Evolutionary conservation across 2,113 vertebrate species (phyloP).

Genomic region (Uropsilus gracilis): DNA sequence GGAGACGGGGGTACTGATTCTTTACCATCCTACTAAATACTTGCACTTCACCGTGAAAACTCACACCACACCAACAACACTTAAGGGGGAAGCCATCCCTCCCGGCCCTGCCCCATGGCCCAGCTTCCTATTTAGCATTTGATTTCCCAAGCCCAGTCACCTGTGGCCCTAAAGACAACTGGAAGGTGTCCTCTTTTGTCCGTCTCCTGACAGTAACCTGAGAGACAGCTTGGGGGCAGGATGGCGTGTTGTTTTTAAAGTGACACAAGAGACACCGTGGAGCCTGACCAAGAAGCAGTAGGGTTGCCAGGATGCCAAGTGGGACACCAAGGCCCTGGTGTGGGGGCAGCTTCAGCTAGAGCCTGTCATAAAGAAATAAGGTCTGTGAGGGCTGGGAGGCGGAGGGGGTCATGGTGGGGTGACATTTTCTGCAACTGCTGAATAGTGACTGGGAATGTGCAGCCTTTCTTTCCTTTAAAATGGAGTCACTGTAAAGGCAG

Average conservation of each 20-base stretch:
- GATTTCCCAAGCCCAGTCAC: neutral
- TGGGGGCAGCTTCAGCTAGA: neutral
- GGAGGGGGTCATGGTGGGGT: neutral
- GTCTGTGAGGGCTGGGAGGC: neutral
- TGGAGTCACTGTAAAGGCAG: neutral
- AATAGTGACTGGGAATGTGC: fast-evolving
- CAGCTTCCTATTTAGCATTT: neutral
- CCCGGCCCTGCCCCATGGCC: neutral
- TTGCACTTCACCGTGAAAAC: neutral
- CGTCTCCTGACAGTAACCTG: constrained; percentile 20
- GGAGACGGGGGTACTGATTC: neutral
- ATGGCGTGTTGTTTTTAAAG: constrained; percentile 65
- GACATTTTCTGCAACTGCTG: neutral
- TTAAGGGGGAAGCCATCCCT: neutral
- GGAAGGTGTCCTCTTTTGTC: constrained; percentile 68
- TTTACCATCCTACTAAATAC: neutral
- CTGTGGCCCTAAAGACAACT: constrained; percentile 36
- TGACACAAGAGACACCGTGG: constrained; percentile 56
- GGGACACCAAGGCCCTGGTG: constrained; percentile 32
- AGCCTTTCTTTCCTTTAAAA: neutral
- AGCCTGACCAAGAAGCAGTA: neutral
- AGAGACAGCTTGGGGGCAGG: neutral
- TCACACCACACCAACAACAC: neutral
- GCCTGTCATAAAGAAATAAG: neutral
- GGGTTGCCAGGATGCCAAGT: constrained; percentile 43